Evolutionary conservation across 1,140 invertebrate species (phyloP), one percentile per base, ranked within the genome.

Genomic region (Whitmania pigra): DNA sequence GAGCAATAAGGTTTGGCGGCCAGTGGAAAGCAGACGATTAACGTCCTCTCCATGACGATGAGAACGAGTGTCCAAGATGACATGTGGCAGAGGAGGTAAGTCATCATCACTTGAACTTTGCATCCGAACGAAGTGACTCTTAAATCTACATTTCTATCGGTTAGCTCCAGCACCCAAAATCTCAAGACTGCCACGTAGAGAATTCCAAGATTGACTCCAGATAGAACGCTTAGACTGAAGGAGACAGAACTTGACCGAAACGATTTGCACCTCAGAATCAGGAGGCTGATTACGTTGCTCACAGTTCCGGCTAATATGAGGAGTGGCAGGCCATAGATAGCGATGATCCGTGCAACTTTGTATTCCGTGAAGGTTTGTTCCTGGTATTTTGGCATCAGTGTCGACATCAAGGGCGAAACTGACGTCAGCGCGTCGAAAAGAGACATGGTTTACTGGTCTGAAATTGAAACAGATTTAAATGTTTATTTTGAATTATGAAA

Each of bases 111-210:
- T 43, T 54, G 40, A 11, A 40, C 69, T 49, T 70, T 20, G 69
- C 69, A 70, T 36, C 36, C n/a, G 40, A 49, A 15, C 31, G 18
- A 31, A 3, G 31, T 49, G 0, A 49, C 22, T 49, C 29, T 36
- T 0, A 25, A 25, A 9, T 49, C 31, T 7, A 70, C 22, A 6
- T 70, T 25, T 18, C n/a, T 49, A 5, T n/a, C 18, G 3, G 31
- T 49, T 11, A 70, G 20, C 4, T 25, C 40, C 11, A 70, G n/a
- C 73, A 74, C 29, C 68, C 71, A 69, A 36, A 40, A 53, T 18
- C 53, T 43, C 11, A 73, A 36, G 18, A 53, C 31, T n/a, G 25
- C 25, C 31, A n/a, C 36, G 72, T 73, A 55, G 17, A 78, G 77
- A 76, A 36, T 70, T 72, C 31, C 53, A 75, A 55, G 72, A 25